Evolutionary conservation across 2,797 vertebrate genomes (phyloP), one percentile per base, ranked within the genome.

Genomic region (Melanotaenia pygmaea): DNA sequence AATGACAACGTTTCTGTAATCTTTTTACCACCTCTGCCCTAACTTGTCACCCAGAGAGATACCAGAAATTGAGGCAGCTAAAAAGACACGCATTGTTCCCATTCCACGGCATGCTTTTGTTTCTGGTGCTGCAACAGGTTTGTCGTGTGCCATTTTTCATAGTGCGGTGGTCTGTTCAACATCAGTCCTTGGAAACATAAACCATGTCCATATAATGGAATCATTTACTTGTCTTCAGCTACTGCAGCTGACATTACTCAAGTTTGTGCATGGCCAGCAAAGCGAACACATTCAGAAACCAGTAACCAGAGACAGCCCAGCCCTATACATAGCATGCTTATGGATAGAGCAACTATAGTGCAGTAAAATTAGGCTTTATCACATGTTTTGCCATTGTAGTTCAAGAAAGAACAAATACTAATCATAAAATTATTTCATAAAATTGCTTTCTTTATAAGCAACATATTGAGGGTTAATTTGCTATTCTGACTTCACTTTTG

Each of bases 361-460:
- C 22, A 58, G 66, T 20, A 57, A 14, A 57, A n/a, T 47, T 12
- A 43, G 5, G 40, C 37, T 22, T 60, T 40, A 47, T 7, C 3
- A 34, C 5, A 13, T 32, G 20, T 28, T 59, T 57, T 74, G n/a
- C 50, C 16, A 54, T 22, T 70, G 35, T 37, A 47, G 30, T 7
- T 2, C 35, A 61, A 10, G 60, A n/a, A 60, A 2, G 28, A 67
- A 71, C 40, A 3, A 30, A 12, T 45, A 59, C 57, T 32, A 60
- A 32, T 4, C 37, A 2, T 57, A 30, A 50, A 47, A 64, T 47
- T 24, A 37, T 18, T 57, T 24, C 20, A 47, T 30, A 28, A 72
- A 75, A 59, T 60, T 20, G n/a, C 34, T 24, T 30, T 16, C 4
- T 76, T 79, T 70, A 30, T 62, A 7, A 43, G 24, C 28, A 74